phyloP scores from a whole-genome alignment of 2,113 vertebrate genomes.

The Pelmatolapia mariae region DNA sequence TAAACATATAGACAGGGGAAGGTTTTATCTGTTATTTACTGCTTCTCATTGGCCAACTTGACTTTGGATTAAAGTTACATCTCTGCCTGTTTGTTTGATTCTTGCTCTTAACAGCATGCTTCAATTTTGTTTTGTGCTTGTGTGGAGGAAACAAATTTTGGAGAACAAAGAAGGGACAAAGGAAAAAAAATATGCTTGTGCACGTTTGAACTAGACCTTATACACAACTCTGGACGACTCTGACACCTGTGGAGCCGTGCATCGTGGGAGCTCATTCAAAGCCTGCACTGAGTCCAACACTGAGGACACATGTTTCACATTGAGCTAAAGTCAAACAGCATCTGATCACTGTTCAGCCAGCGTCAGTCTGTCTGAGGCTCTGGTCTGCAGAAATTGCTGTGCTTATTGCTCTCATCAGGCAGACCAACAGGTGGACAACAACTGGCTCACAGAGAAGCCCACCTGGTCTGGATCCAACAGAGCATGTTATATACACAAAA shows the following conservation, averaged over 20 bases:
- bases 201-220: not conserved
- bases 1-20: not conserved
- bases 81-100: not conserved
- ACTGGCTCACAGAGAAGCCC: not conserved
- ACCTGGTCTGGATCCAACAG: constrained; percentile 15
- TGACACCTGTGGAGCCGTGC: constrained; percentile 52
- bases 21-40: not conserved
- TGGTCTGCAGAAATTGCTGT: constrained; percentile 20
- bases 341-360: constrained; percentile 45
- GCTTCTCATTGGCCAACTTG: not conserved
- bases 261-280: constrained; percentile 24
- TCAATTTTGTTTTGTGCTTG: not conserved
- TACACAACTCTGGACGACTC: constrained; percentile 6
- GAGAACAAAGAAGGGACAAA: not conserved
- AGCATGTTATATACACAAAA: not conserved
- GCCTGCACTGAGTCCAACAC: constrained; percentile 30
- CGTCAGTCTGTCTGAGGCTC: constrained; percentile 62
- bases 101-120: not conserved
- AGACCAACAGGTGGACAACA: constrained; percentile 47
- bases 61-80: not conserved
- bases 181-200: not conserved
- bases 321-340: constrained; percentile 55
- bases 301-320: constrained; percentile 58
- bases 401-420: constrained; percentile 15
- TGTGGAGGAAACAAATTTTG: not conserved